Conservation (phyloP, 2,888 invertebrate species). For the Leptopilina syphax region DNA sequence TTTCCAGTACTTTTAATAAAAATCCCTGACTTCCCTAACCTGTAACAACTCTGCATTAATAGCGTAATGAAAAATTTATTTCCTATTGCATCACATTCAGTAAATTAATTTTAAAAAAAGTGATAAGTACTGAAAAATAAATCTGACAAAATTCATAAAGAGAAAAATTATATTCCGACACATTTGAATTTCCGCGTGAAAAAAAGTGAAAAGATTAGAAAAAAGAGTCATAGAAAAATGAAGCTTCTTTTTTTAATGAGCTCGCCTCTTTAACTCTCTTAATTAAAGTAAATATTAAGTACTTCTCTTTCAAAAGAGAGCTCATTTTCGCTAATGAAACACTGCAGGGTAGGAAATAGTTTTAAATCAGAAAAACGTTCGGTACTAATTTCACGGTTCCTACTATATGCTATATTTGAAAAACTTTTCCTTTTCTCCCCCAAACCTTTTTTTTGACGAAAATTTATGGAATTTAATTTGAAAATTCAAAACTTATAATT, state of each 20-base stretch:
- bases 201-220: not conserved
- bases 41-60: too few relatives aligned
- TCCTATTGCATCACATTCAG: too few relatives aligned
- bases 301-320: conserved; percentile 1
- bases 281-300: conserved; percentile 22
- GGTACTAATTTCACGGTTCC: not conserved
- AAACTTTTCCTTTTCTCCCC: not conserved
- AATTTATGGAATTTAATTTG: too few relatives aligned
- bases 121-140: too few relatives aligned
- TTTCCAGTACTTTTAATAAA: too few relatives aligned
- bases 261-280: not conserved
- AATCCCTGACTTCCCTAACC: too few relatives aligned
- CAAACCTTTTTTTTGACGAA: too few relatives aligned
- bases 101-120: too few relatives aligned
- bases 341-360: not conserved
- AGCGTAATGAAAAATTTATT: too few relatives aligned
- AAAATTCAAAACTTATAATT: too few relatives aligned
- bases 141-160: not conserved
- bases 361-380: conserved; percentile 9
- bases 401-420: not conserved
- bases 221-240: not conserved
- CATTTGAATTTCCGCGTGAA: not conserved
- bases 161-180: not conserved
- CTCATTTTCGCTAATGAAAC: conserved; percentile 5
- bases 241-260: conserved; percentile 8